These are phyloP conservation scores for Craseonycteris thonglongyai DNA, from an alignment of 2,113 vertebrate species.

Conservation along the genomic window DNA sequence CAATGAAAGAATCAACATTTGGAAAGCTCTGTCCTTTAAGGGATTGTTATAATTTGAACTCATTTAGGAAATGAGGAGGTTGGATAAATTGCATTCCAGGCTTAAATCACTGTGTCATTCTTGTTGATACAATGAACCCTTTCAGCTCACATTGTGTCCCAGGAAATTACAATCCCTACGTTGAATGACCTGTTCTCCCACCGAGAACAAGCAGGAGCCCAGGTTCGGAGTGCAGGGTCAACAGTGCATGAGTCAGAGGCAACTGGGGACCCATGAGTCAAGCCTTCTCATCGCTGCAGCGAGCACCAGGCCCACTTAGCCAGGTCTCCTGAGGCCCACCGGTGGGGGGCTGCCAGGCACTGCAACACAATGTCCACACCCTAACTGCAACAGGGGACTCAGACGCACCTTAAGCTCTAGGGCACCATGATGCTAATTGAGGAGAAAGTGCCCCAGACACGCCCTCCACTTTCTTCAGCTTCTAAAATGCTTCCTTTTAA, in stretches of 20 bases:
- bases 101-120: constrained; percentile 69
- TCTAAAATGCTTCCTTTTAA: not conserved
- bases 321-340: not conserved
- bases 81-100: constrained; percentile 74
- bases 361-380: not conserved
- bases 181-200: constrained; percentile 34
- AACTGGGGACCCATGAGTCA: not conserved
- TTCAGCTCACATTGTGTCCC: constrained; percentile 74
- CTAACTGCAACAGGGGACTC: not conserved
- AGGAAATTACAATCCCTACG: constrained; percentile 73
- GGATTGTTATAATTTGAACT: constrained; percentile 71
- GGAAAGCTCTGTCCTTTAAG: constrained; percentile 3
- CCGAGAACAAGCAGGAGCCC: not conserved
- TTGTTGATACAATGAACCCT: constrained; percentile 73
- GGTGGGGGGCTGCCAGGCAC: too few relatives aligned
- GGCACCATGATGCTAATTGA: not conserved
- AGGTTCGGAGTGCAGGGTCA: not conserved
- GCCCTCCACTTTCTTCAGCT: not conserved
- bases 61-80: constrained; percentile 72
- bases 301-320: not conserved
- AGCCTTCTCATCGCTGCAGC: not conserved
- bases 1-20: not conserved
- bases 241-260: constrained; percentile 1
- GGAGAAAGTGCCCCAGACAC: not conserved
- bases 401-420: too few relatives aligned